These are phyloP conservation scores for Phasianus colchicus DNA, from an alignment of 2,113 vertebrate species.

Conservation along the genomic window DNA sequence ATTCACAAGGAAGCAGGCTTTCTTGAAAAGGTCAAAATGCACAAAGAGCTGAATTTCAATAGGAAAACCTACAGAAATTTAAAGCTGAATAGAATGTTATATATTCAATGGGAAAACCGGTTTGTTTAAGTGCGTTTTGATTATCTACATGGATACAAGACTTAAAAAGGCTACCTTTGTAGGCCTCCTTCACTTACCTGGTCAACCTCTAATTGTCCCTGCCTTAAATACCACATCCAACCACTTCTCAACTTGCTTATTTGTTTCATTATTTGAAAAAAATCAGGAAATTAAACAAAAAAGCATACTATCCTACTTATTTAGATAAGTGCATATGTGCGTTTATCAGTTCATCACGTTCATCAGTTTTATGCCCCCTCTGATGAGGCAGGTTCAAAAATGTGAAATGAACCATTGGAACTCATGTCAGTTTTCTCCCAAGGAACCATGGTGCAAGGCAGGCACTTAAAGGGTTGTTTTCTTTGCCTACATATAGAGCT, in stretches of 20 bases:
- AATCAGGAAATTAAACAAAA: not conserved
- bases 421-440: not conserved
- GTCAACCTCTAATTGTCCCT: not conserved
- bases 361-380: not conserved
- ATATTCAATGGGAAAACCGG: constrained; percentile 21
- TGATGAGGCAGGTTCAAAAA: not conserved
- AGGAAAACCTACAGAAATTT: constrained; percentile 41
- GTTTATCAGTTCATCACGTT: not conserved
- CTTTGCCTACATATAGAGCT: not conserved
- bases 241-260: not conserved
- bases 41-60: constrained; percentile 80
- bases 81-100: constrained; percentile 13
- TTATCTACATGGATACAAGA: not conserved
- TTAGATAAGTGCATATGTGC: not conserved
- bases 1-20: constrained; percentile 78
- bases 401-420: not conserved
- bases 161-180: not conserved
- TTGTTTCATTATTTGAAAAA: not conserved
- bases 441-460: not conserved
- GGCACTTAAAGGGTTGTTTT: not conserved
- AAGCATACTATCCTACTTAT: not conserved
- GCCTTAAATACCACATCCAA: not conserved
- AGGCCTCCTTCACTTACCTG: not conserved
- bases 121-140: constrained; percentile 7
- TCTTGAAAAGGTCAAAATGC: constrained; percentile 81